Evolutionary conservation across 1,140 invertebrate species (phyloP).

Genomic region (Anadara kagoshimensis): DNA sequence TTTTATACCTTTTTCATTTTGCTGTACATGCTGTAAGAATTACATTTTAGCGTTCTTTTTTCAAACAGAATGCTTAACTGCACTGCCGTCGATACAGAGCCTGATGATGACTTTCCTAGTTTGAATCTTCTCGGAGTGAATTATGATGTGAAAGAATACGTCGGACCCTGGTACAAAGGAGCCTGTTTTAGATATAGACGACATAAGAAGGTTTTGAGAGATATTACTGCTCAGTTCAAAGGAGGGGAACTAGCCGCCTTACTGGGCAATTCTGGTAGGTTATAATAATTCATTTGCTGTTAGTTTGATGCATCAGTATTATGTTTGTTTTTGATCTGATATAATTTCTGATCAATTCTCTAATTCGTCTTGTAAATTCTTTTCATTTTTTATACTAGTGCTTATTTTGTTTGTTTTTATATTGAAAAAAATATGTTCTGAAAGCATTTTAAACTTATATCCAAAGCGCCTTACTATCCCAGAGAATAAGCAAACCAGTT

Average conservation of each 20-base stretch:
- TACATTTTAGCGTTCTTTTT: no score
- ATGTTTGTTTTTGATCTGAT: no score
- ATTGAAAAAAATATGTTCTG: no score
- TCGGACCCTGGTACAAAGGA: conserved; percentile 56
- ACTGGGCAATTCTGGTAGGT: conserved; percentile 50
- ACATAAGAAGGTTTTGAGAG: conserved; percentile 46
- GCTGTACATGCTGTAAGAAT: no score
- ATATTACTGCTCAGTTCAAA: conserved; percentile 45
- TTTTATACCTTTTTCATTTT: no score
- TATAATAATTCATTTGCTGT: background rate
- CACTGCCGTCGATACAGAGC: conserved; percentile 2
- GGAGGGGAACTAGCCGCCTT: conserved; percentile 53
- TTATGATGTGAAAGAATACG: conserved; percentile 49
- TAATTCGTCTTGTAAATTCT: background rate
- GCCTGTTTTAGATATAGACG: conserved; percentile 44
- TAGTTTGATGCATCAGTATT: no score
- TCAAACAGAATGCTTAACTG: no score
- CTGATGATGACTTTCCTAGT: conserved; percentile 45
- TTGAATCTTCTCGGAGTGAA: conserved; percentile 51
- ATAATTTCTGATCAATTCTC: no score
- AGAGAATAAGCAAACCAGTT: no score
- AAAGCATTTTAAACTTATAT: no score
- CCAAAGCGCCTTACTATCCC: no score
- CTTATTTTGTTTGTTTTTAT: no score
- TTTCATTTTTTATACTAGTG: background rate